Percentiles rank a stretch among this genome's conserved stretches.
Evolutionary conservation across 2,888 invertebrate genomes (phyloP).

Genomic region (Megamerina dolium): DNA sequence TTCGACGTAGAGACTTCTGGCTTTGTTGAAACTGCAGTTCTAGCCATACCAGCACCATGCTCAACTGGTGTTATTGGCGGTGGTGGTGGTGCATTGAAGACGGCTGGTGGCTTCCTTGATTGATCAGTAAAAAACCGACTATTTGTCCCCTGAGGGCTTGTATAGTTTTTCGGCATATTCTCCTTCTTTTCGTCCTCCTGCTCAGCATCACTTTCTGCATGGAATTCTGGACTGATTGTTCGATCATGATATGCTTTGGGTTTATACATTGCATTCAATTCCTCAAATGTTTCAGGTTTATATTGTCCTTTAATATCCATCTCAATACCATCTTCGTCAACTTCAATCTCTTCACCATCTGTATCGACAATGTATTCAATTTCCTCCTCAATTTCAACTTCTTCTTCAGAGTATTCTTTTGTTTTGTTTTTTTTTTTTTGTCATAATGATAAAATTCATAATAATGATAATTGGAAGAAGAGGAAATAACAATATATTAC

Average conservation of each 20-base stretch:
- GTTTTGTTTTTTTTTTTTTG: too few species aligned
- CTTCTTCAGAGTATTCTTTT: constrained; percentile 41
- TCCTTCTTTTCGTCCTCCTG: neutral
- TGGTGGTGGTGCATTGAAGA: constrained; percentile 20
- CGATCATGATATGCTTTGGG: constrained; percentile 19
- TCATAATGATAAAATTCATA: too few species aligned
- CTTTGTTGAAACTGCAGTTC: constrained; percentile 3
- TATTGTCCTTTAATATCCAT: constrained; percentile 25
- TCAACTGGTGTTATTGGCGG: constrained; percentile 12
- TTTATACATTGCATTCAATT: constrained; percentile 39
- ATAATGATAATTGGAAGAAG: too few species aligned
- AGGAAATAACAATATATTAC: too few species aligned
- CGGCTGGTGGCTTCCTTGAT: constrained; percentile 9
- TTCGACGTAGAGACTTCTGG: constrained; percentile 4
- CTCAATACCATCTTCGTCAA: constrained; percentile 24
- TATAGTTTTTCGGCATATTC: constrained; percentile 9
- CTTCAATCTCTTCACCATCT: constrained; percentile 20
- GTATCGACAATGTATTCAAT: constrained; percentile 36
- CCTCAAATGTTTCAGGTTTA: constrained; percentile 42
- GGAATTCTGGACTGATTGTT: constrained; percentile 29
- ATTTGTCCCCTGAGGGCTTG: constrained; percentile 4
- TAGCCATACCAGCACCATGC: neutral
- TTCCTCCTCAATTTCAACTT: constrained; percentile 40
- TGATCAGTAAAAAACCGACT: too few species aligned
- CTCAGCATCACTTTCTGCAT: constrained; percentile 27